A percentile compares a stretch with the other conserved stretches of the same genome.
Conservation (phyloP, 2,113 vertebrate genomes). For the Sorex fumeus region DNA sequence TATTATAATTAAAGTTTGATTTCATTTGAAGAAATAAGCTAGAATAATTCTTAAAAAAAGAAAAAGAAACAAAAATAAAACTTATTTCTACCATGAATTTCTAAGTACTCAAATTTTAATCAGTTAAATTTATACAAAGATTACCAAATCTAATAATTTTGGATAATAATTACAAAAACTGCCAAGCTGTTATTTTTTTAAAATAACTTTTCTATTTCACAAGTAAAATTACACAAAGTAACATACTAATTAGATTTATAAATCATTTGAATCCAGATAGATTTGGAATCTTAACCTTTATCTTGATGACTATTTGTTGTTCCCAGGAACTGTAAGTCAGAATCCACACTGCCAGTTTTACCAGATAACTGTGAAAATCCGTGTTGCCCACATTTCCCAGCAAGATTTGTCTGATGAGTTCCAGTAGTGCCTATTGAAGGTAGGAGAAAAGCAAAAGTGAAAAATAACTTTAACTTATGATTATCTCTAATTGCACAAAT, state of each 20-base stretch:
- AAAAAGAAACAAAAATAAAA: no score
- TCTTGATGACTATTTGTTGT: constrained; percentile 86
- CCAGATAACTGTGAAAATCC: constrained; percentile 82
- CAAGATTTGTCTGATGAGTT: constrained; percentile 86
- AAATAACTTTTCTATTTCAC: background rate
- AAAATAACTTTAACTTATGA: constrained; percentile 32
- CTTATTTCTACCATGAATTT: constrained; percentile 27
- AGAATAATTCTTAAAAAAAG: no score
- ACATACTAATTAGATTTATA: background rate
- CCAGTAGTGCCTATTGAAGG: constrained; percentile 84
- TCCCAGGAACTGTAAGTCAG: constrained; percentile 91
- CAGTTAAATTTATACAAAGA: constrained; percentile 31
- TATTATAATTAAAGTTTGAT: no score
- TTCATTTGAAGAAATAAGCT: no score
- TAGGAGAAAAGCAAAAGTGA: constrained; percentile 7
- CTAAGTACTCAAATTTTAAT: constrained; percentile 52
- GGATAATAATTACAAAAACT: background rate
- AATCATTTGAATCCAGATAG: constrained; percentile 45
- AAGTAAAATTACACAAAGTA: constrained; percentile 52
- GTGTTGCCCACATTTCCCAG: constrained; percentile 85
- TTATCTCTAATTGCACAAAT: constrained; percentile 50
- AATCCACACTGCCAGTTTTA: constrained; percentile 93
- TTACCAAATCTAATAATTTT: constrained; percentile 61
- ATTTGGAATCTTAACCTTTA: constrained; percentile 87
- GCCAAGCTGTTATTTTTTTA: no score